Percentiles rank a stretch among this genome's conserved stretches.
phyloP scores from a whole-genome alignment of 2,797 vertebrate genomes.

The Momotus momota region DNA sequence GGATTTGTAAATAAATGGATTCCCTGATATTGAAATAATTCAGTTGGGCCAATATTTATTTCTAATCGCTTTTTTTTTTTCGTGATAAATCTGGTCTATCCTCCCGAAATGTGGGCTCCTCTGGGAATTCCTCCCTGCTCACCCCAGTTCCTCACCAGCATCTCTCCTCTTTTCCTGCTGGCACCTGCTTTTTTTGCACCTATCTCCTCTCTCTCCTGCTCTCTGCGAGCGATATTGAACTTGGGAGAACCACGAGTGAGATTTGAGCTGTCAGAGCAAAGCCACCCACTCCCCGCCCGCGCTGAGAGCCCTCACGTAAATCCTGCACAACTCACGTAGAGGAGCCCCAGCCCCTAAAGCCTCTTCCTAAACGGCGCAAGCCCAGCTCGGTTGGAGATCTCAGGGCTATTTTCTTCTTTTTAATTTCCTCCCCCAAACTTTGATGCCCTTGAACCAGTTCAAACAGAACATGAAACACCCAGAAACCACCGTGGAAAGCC shows the following conservation, averaged over 20 bases:
- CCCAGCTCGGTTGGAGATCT: background rate
- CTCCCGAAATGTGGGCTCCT: accelerated
- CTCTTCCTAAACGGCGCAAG: background rate
- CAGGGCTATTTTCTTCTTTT: background rate
- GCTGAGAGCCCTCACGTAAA: accelerated
- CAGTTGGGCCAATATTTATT: accelerated
- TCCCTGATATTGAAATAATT: too few relatives aligned
- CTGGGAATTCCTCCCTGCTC: background rate
- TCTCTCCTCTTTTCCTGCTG: background rate
- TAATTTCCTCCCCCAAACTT: background rate
- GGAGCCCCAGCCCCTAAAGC: background rate
- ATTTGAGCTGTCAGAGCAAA: background rate
- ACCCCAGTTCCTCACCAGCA: background rate
- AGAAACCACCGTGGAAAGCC: background rate
- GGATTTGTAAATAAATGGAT: accelerated
- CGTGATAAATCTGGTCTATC: accelerated
- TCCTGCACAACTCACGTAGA: accelerated
- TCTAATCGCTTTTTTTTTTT: background rate
- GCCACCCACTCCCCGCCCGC: accelerated
- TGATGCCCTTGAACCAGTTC: too few relatives aligned
- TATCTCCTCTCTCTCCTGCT: background rate
- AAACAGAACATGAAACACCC: background rate
- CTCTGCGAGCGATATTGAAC: background rate
- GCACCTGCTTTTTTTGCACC: background rate
- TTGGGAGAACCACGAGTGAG: background rate